Evolutionary conservation across 2,888 invertebrate species (phyloP), one percentile per base, ranked within the genome.

Genomic region (Gisinianus flammeolus): DNA sequence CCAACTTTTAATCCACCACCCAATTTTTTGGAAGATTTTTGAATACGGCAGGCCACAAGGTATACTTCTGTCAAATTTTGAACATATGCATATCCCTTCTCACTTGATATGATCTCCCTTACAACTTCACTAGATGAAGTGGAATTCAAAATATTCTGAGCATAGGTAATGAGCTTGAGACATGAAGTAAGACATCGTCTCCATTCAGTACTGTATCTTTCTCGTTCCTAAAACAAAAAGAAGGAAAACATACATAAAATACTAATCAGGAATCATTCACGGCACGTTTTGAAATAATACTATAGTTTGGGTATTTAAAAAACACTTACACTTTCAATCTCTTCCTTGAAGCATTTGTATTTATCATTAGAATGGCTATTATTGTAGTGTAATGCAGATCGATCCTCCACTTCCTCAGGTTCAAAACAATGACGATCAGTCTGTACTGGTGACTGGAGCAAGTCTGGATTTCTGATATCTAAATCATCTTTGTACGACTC

Each of bases 131-230:
- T 89, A 54, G 88, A 88, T 71, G 88, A 88, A 80, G 90, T 89
- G 72, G 87, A 88, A 81, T 89, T 89, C 85, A 91, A 90, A 80
- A 89, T 88, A 83, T 87, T 87, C 76, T 89, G 88, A 54, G 90
- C 89, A 80, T 89, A 87, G 85, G 88, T 87, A 64, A 91, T 86
- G 72, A 90, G 85, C 67, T 88, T 85, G 58, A 89, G 86, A 85
- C 90, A 90, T 81, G 89, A 89, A 85, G 89, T 88, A 85, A 91
- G 85, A 80, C 88, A 88, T 33, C 87, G 85, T 78, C 85, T 85
- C 89, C 89, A 89, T 80, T 88, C 87, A 54, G 84, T 84, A 2
- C 85, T 84, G 83, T 88, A 87, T 52, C 86, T 85, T 77, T 88
- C 87, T 81, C 85, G 85, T 28, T 86, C 86, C 86, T 87, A 79